phyloP scores from a whole-genome alignment of 2,888 invertebrate species.

The Polymixis flavicincta region DNA sequence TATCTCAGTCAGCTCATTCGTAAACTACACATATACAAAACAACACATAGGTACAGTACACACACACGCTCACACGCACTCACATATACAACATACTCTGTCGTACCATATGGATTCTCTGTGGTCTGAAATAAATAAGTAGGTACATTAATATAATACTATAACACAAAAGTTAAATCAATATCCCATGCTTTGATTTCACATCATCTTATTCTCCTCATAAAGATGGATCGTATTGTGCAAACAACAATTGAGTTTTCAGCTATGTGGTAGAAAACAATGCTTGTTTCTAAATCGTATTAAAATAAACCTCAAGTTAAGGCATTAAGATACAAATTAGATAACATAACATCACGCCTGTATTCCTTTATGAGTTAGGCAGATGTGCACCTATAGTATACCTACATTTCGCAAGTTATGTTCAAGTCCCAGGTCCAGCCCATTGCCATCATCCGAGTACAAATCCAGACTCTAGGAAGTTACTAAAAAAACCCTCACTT shows the following conservation, averaged over 20 bases:
- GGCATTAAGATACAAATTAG: background rate
- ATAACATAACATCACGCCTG: too few relatives aligned
- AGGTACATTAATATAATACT: background rate
- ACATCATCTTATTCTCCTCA: background rate
- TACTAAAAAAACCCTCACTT: too few relatives aligned
- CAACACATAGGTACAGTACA: background rate
- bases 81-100: background rate
- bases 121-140: background rate
- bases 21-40: background rate
- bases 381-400: too few relatives aligned
- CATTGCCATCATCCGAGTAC: too few relatives aligned
- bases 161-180: background rate
- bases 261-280: background rate
- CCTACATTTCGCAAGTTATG: too few relatives aligned
- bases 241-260: constrained; percentile 2
- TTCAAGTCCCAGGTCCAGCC: too few relatives aligned
- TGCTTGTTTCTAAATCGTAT: background rate
- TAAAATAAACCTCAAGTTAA: background rate
- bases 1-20: background rate
- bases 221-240: background rate
- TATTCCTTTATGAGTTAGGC: too few relatives aligned
- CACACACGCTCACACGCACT: rapidly evolving
- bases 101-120: background rate
- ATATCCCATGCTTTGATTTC: background rate
- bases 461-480: too few relatives aligned